Evolutionary conservation across 2,113 vertebrate genomes (phyloP), one percentile per base, ranked within the genome.

Genomic region (Ifrita kowaldi): DNA sequence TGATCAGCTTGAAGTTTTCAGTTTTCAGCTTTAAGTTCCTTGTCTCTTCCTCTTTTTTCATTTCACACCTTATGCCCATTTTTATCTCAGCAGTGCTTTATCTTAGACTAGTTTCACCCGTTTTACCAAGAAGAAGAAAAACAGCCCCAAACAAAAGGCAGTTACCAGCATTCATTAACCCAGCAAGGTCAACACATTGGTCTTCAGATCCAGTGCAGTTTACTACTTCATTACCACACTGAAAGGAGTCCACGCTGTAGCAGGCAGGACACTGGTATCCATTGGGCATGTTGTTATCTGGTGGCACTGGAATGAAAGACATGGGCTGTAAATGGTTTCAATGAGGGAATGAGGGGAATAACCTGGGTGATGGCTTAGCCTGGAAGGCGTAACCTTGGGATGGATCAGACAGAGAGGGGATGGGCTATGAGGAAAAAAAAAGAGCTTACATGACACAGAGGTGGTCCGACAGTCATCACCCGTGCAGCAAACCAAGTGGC

Each of bases 241-340:
- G 80, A 16, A 94, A 97, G 52, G 94, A 94, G 19, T 96, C 93
- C 44, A 95, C 17, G 0, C 60, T 95, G 62, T 96, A 96, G 77
- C 96, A 97, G 24, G 87, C 91, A 0, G 91, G 95, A 82, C 94
- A 97, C 44, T 94, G 94, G 33, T 71, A 84, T n/a, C 96, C 95
- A 11, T 95, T 95, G 27, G 93, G 93, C 41, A 79, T 8, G 0
- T 78, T 41, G 6, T 91, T 39, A 13, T 94, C 94, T 57, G 87
- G 91, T 2, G 93, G 96, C 91, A 95, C 95, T 97, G 81, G 18
- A 84, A 91, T 13, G 39, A 84, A 84, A 75, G 41, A 73, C 16
- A 49, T 5, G 7, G 26, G 6, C 7, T 11, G 3, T 26, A 56
- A 49, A 0, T 56, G 24, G 10, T 59, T 70, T 87, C 69, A 84